Conservation (phyloP, 2,113 vertebrate genomes). For the Corvus moneduloides region DNA sequence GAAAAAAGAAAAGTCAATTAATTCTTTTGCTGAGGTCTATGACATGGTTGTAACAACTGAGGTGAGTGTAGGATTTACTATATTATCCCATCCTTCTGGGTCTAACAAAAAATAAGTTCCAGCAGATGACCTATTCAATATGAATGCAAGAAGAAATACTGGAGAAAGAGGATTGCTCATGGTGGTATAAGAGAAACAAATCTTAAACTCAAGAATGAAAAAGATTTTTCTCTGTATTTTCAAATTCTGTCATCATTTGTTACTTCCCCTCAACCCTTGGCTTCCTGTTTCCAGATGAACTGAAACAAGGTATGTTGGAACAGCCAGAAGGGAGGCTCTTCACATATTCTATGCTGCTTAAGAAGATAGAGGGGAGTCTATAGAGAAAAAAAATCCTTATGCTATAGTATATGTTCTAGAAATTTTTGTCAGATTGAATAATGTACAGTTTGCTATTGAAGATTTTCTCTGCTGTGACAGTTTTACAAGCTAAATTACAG, state of each 20-base stretch:
- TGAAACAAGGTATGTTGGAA: neutral
- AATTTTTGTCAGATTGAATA: neutral
- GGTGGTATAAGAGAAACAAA: neutral
- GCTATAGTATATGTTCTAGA: neutral
- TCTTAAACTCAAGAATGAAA: neutral
- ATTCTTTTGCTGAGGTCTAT: neutral
- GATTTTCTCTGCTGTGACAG: slow-evolving; percentile 1
- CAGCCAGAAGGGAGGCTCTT: neutral
- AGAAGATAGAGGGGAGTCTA: neutral
- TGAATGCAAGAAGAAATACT: neutral
- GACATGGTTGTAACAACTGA: neutral
- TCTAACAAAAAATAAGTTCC: neutral
- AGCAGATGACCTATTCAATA: neutral
- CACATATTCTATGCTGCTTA: neutral
- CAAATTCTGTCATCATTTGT: neutral
- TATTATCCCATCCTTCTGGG: neutral
- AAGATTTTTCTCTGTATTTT: neutral
- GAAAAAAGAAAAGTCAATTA: rapidly evolving
- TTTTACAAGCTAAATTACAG: slow-evolving; percentile 17
- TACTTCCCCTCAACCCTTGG: neutral
- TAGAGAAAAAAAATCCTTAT: neutral
- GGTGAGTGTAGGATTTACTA: neutral
- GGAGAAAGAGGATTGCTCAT: neutral
- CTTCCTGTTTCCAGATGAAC: neutral
- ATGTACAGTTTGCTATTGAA: neutral